phyloP scores from a whole-genome alignment of 2,797 vertebrate species.

The Phataginus tetradactyla region DNA sequence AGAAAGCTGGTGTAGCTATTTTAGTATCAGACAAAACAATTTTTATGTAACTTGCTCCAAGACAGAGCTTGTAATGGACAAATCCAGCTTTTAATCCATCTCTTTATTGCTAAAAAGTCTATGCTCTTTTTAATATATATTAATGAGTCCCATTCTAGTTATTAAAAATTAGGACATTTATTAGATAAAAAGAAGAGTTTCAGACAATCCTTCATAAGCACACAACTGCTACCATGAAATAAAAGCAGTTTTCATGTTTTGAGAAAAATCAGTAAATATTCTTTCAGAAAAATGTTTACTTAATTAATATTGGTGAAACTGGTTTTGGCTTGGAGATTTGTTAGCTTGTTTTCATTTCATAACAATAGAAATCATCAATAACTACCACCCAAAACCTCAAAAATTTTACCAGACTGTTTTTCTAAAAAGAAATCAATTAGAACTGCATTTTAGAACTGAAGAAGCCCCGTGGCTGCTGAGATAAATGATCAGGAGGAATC shows the following conservation, averaged over 20 bases:
- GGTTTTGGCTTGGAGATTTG: constrained; percentile 7
- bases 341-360: constrained; percentile 39
- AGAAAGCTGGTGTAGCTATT: neutral
- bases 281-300: neutral
- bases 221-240: constrained; percentile 10
- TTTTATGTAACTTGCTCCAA: neutral
- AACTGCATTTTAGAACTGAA: neutral
- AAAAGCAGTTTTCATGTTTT: constrained; percentile 41
- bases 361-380: constrained; percentile 17
- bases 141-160: neutral
- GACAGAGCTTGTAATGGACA: neutral
- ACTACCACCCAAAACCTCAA: neutral
- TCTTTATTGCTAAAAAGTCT: neutral
- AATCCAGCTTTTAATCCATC: neutral
- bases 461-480: neutral
- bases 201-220: neutral
- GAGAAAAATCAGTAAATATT: constrained; percentile 36
- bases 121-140: neutral
- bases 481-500: neutral
- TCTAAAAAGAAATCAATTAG: neutral
- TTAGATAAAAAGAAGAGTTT: neutral
- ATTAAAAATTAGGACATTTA: neutral
- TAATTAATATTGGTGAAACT: neutral
- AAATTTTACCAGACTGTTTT: neutral
- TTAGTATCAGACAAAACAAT: neutral